Conservation (phyloP, 1,140 invertebrate species). For the Linepithema humile region DNA sequence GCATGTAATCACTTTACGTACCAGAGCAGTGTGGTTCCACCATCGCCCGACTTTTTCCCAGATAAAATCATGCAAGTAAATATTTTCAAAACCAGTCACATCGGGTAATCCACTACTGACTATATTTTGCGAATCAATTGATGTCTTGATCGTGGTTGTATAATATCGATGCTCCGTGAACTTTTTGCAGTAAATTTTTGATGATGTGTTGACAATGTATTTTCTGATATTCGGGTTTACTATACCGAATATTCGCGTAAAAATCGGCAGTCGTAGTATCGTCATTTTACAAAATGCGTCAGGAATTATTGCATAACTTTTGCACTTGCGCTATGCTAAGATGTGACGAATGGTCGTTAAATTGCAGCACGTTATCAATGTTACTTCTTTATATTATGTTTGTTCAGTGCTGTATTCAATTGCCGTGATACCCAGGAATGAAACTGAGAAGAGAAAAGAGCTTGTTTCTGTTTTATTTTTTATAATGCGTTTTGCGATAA, state of each 20-base stretch:
- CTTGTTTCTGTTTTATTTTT: too few relatives aligned
- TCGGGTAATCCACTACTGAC: constrained; percentile 59
- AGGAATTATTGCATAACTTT: too few relatives aligned
- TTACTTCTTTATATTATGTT: too few relatives aligned
- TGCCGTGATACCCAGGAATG: too few relatives aligned
- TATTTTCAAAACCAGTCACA: constrained; percentile 57
- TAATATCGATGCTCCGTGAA: not conserved
- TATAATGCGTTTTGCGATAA: too few relatives aligned
- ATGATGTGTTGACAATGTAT: not conserved
- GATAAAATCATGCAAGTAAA: constrained; percentile 85
- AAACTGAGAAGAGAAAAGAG: too few relatives aligned
- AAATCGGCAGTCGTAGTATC: not conserved
- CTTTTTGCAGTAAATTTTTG: not conserved
- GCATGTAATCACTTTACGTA: constrained; percentile 82
- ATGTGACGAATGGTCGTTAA: too few relatives aligned
- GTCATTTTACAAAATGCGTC: not conserved
- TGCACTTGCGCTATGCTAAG: too few relatives aligned
- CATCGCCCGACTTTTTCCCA: constrained; percentile 87
- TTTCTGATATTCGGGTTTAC: not conserved
- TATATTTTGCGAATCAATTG: constrained; percentile 33
- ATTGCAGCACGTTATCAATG: too few relatives aligned
- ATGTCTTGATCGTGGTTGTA: constrained; percentile 20
- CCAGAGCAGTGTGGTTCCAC: constrained; percentile 85
- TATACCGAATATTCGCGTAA: not conserved
- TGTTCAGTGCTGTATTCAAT: too few relatives aligned